A percentile compares a stretch with the other conserved stretches of the same genome.
Conservation (phyloP, 2,113 vertebrate species). For the Cervus canadensis region DNA sequence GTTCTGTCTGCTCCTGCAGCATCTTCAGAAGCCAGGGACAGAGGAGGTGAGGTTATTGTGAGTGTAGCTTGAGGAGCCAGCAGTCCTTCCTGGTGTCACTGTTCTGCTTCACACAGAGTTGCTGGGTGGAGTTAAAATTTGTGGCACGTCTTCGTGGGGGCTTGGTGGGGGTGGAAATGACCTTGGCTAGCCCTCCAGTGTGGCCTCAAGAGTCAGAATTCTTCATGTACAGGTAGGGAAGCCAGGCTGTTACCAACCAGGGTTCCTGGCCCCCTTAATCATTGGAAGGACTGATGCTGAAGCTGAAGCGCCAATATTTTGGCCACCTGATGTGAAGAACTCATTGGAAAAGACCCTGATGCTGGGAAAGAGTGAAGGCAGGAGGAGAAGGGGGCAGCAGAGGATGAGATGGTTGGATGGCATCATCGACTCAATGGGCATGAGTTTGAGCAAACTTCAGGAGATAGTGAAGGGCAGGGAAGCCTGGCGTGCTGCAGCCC, state of each 20-base stretch:
- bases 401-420: neutral
- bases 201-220: neutral
- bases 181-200: neutral
- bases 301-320: neutral
- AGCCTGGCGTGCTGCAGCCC: neutral
- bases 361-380: neutral
- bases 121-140: rapidly evolving
- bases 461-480: neutral
- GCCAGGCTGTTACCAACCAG: neutral
- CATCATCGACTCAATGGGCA: neutral
- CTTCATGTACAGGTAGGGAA: neutral
- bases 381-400: neutral
- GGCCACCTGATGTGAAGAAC: neutral
- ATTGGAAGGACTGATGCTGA: neutral
- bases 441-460: neutral
- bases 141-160: neutral
- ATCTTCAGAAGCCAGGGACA: neutral
- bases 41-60: rapidly evolving
- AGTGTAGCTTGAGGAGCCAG: rapidly evolving
- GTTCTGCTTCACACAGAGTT: rapidly evolving
- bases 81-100: rapidly evolving
- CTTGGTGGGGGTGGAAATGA: neutral
- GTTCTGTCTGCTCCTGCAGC: rapidly evolving
- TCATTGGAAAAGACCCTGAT: neutral
- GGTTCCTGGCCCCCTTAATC: neutral